These are phyloP conservation scores for Papilio machaon DNA, from an alignment of 1,140 invertebrate genomes.

Conservation along the genomic window DNA sequence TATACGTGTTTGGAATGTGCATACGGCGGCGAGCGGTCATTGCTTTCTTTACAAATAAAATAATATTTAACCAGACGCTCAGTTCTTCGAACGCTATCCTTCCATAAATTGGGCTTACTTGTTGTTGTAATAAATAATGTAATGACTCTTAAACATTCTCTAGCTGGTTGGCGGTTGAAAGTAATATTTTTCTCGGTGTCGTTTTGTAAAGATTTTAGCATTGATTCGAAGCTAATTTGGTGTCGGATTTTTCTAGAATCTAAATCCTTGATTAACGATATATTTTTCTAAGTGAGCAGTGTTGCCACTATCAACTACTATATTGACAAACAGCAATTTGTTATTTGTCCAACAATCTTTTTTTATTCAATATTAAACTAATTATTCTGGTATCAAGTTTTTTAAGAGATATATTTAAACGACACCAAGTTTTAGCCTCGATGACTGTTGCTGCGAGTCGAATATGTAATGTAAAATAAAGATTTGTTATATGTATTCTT, in stretches of 20 bases:
- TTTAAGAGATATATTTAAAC: conserved; percentile 22
- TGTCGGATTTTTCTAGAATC: background rate
- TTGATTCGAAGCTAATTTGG: conserved; percentile 26
- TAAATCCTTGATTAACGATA: background rate
- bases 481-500: conserved; percentile 70
- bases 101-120: conserved; percentile 44
- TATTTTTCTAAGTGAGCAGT: background rate
- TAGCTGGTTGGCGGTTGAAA: conserved; percentile 35
- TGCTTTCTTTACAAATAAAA: conserved; percentile 28
- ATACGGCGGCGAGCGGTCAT: conserved; percentile 40
- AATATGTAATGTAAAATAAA: conserved; percentile 62
- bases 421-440: conserved; percentile 46
- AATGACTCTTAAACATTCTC: conserved; percentile 40
- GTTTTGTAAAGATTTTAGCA: conserved; percentile 28
- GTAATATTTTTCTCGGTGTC: conserved; percentile 30
- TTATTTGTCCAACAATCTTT: too few species aligned
- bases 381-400: background rate
- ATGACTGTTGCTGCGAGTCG: conserved; percentile 61
- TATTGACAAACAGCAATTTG: background rate
- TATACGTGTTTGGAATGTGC: conserved; percentile 49
- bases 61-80: conserved; percentile 39
- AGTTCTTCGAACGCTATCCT: conserved; percentile 44
- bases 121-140: conserved; percentile 46
- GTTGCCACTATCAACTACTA: background rate
- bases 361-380: too few species aligned